phyloP scores from a whole-genome alignment of 2,888 invertebrate genomes.

The Apodemia hepburni region DNA sequence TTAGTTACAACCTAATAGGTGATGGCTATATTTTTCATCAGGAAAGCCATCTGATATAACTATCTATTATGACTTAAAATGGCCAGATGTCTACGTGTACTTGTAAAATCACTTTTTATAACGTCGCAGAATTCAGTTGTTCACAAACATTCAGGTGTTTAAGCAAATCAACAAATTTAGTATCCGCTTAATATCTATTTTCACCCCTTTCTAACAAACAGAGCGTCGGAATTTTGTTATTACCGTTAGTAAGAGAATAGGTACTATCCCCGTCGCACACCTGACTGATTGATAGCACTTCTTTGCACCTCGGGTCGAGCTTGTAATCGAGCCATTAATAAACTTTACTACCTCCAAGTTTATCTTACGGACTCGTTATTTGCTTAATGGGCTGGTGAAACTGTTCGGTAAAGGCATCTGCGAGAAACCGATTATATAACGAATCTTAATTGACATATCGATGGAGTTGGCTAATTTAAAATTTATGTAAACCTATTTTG shows the following conservation, averaged over 20 bases:
- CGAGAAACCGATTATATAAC: slow-evolving; percentile 54
- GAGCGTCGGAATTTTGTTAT: slow-evolving; percentile 78
- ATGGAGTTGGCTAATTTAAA: slow-evolving; percentile 40
- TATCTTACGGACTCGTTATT: slow-evolving; percentile 76
- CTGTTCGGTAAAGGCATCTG: slow-evolving; percentile 59
- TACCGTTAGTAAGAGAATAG: slow-evolving; percentile 73
- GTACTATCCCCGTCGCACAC: slow-evolving; percentile 70
- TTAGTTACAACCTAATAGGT: too few species aligned
- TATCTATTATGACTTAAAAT: too few species aligned
- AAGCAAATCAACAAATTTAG: slow-evolving; percentile 41
- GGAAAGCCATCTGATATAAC: too few species aligned
- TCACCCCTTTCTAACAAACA: slow-evolving; percentile 76
- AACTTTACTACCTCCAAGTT: slow-evolving; percentile 78
- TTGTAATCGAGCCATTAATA: slow-evolving; percentile 68
- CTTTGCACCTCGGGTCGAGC: slow-evolving; percentile 76
- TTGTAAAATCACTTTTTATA: not conserved
- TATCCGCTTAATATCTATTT: slow-evolving; percentile 60
- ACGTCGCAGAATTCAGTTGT: not conserved
- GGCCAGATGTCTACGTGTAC: not conserved
- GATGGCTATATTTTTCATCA: too few species aligned
- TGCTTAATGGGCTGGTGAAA: slow-evolving; percentile 75
- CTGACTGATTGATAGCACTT: slow-evolving; percentile 80
- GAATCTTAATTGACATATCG: slow-evolving; percentile 63
- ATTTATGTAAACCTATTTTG: slow-evolving; percentile 34
- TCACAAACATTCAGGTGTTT: slow-evolving; percentile 33